These are phyloP conservation scores for Ochotona princeps DNA, from an alignment of 2,113 vertebrate species.

Conservation along the genomic window DNA sequence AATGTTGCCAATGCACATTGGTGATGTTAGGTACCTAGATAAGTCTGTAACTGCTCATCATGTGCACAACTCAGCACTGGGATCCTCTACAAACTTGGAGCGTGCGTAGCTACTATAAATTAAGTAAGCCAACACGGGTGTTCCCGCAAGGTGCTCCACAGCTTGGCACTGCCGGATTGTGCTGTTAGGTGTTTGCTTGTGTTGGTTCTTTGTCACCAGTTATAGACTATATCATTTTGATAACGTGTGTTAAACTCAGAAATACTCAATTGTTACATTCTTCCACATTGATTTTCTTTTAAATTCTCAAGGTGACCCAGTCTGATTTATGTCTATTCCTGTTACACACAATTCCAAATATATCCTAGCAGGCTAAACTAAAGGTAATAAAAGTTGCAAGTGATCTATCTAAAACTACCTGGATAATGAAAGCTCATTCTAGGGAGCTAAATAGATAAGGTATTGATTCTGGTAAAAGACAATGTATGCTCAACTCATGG, in stretches of 20 bases:
- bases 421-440: constrained; percentile 79
- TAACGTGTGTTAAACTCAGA: constrained; percentile 65
- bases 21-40: not conserved
- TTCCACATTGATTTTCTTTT: constrained; percentile 73
- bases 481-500: constrained; percentile 72
- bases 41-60: not conserved
- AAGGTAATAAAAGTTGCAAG: constrained; percentile 78
- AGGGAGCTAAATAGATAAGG: constrained; percentile 75
- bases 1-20: not conserved
- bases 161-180: not conserved
- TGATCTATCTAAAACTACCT: constrained; percentile 78
- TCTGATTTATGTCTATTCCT: constrained; percentile 63
- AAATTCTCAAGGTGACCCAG: constrained; percentile 74
- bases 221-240: constrained; percentile 20
- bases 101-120: not conserved
- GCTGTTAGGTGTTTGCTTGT: not conserved
- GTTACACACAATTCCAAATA: constrained; percentile 57
- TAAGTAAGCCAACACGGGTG: not conserved
- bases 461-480: constrained; percentile 80
- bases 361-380: constrained; percentile 63
- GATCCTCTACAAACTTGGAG: not conserved
- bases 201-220: constrained; percentile 48
- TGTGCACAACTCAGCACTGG: not conserved
- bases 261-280: constrained; percentile 68
- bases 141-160: not conserved